Evolutionary conservation across 2,888 invertebrate species (phyloP), one percentile per base, ranked within the genome.

Genomic region (Rhagonycha lutea): DNA sequence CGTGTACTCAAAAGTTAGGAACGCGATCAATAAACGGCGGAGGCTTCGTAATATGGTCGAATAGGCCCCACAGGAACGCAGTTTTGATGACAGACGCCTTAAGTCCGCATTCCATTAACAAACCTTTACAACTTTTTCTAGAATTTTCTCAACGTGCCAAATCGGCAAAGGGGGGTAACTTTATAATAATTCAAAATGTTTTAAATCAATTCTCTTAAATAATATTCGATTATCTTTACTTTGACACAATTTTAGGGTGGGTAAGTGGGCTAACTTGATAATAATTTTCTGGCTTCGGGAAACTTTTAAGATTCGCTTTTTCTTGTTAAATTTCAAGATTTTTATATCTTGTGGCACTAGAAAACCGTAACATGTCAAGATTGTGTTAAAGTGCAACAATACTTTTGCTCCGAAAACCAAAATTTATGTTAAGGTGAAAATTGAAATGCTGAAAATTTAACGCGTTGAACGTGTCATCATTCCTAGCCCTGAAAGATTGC

Each of bases 21-120:
- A 70, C 61, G 74, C 74, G 74, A 74, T 74, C 74, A 74, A 74
- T 74, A 74, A 74, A 74, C 70, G 74, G 67, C 74, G 70, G 68
- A 70, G 74, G 68, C 74, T 70, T 29, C 68, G 74, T 74, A 74
- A 74, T 70, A 74, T 70, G 70, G 74, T 70, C 70, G 70, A 70
- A 74, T 74, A 63, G 74, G 70, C 70, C 74, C 74, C 74, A 67
- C 61, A 74, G 74, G 74, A 74, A 70, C 70, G 74, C 70, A 74
- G 74, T 70, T 74, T 70, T 74, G 74, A 74, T 74, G 74, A 74
- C 74, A 70, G 73, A 69, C 73, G 68, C 73, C 73, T 63, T 63
- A 70, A 69, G 47, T 73, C 60, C 69, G 65, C 69, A 74, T 74
- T 74, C 62, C 60, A 74, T 72, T 68, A 72, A 72, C 63, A 72